Conservation (phyloP, 2,888 invertebrate species). For the Pristionchus arcanus region DNA sequence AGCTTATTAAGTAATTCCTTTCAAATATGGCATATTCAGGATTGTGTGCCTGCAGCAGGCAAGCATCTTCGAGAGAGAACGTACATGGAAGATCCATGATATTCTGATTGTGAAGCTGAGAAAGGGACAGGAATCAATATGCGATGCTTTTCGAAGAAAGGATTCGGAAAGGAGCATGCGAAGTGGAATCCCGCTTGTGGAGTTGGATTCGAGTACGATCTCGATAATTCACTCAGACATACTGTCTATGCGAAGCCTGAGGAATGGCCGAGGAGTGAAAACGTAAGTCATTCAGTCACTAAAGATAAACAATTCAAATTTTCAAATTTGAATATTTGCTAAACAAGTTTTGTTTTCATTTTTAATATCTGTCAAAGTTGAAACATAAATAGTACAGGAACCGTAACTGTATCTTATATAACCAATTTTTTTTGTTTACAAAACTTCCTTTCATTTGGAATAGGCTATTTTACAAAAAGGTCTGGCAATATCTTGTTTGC, state of each 20-base stretch:
- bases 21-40: not conserved
- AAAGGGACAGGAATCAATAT: constrained; percentile 94
- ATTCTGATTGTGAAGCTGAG: constrained; percentile 87
- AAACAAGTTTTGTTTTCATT: too few species aligned
- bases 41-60: constrained; percentile 52
- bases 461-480: too few species aligned
- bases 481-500: too few species aligned
- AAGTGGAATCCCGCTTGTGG: constrained; percentile 99
- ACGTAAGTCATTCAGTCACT: too few species aligned
- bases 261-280: constrained; percentile 92
- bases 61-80: constrained; percentile 23
- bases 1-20: too few species aligned
- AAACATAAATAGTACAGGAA: too few species aligned
- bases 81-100: constrained; percentile 80
- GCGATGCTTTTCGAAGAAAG: constrained; percentile 86
- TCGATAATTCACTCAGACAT: constrained; percentile 96
- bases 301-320: not conserved
- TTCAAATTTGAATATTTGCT: too few species aligned
- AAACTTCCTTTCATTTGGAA: too few species aligned
- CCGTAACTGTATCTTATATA: too few species aligned
- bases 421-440: too few species aligned
- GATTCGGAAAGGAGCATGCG: constrained; percentile 98
- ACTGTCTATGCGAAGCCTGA: constrained; percentile 83
- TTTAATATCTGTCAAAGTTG: too few species aligned
- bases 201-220: constrained; percentile 99